Base-by-base conservation (phyloP, 2,888 invertebrate species). In the Lacanobia oleracea region DNA sequence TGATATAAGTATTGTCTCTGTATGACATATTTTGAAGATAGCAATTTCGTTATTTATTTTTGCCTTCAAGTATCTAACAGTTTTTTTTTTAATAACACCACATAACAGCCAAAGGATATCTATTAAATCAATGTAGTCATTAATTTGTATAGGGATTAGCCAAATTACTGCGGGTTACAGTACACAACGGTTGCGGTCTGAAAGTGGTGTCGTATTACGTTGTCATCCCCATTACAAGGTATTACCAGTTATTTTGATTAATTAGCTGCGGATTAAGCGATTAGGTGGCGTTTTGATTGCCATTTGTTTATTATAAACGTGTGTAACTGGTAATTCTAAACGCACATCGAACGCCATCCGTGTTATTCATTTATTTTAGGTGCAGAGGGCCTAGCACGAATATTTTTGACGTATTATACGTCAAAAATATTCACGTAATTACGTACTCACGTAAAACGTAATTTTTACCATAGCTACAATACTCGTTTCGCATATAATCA, bases 91-190 rank as follows among this genome's bases (percentile, higher is more conserved):
- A 33, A 33, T 33, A 6, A 33, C 4, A 33, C 33, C 43, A 16
- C 7, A 23, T 40, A 37, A 37, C 9, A 75, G 56, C 23, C 18
- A 75, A 56, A 48, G 23, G 16, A 51, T 60, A 43, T 61, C 37
- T 53, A 50, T 68, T 53, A 53, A 75, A 65, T 77, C 51, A 18
- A 65, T 65, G 54, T 57, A 68, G 51, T 69, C 53, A 69, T 66
- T 79, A 64, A 78, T 73, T 67, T 73, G 73, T 78, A 61, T 45
- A 69, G 56, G 40, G 72, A 80, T 67, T 82, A 82, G 48, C 56
- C 62, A 69, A 78, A 80, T 78, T 67, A 64, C 73, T 67, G 66
- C 37, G 79, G 70, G 56, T 63, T 67, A 67, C 63, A 56, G 48
- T 60, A 62, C 18, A 77, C 77, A 60, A 60, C 23, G 56, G 21